These are phyloP conservation scores for Epinephelus lanceolatus DNA, from an alignment of 2,113 vertebrate species.

Conservation along the genomic window DNA sequence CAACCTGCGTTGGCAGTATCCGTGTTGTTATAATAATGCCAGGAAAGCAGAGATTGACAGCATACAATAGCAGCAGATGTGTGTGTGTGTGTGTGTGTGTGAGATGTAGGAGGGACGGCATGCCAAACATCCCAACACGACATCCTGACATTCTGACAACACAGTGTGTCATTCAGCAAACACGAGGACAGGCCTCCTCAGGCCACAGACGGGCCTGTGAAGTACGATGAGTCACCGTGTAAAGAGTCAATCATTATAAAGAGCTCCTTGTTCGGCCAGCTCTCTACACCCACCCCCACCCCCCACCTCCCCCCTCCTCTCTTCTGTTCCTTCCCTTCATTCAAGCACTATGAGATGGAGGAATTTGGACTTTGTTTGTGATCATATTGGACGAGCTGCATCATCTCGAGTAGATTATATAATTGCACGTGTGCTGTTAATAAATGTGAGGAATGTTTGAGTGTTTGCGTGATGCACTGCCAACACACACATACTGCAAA, in stretches of 20 bases:
- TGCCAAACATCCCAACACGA: conserved; percentile 42
- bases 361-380: conserved; percentile 38
- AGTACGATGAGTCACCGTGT: conserved; percentile 68
- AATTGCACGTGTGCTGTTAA: conserved; percentile 13
- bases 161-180: conserved; percentile 70
- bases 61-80: not conserved
- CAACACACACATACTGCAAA: not conserved
- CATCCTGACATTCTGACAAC: conserved; percentile 65
- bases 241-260: conserved; percentile 71
- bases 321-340: conserved; percentile 48
- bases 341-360: conserved; percentile 39
- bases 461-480: not conserved
- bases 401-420: conserved; percentile 44
- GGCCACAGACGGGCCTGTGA: conserved; percentile 56
- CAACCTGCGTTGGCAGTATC: not conserved
- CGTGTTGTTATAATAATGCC: not conserved
- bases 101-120: not conserved
- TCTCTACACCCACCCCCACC: no score
- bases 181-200: conserved; percentile 59
- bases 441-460: conserved; percentile 26
- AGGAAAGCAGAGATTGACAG: not conserved
- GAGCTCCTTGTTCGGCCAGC: conserved; percentile 68
- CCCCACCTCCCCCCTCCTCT: not conserved
- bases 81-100: conserved; percentile 21
- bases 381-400: conserved; percentile 15